Conservation (phyloP, 2,797 vertebrate species). For the Pipistrellus pipistrellus region DNA sequence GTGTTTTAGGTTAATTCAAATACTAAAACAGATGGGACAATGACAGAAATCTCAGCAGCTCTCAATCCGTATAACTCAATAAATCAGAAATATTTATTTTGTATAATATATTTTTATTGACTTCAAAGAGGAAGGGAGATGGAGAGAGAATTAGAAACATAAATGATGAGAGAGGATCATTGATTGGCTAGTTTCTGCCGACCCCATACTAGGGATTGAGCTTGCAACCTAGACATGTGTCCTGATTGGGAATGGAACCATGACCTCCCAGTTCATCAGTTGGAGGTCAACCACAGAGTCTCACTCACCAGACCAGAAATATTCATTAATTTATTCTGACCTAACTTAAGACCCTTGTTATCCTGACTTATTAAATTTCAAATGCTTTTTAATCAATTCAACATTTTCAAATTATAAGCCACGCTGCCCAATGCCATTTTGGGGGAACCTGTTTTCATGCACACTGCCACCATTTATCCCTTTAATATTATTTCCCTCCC, state of each 20-base stretch:
- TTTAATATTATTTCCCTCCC: background rate
- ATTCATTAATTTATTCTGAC: background rate
- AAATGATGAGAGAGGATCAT: no score
- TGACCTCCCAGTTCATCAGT: no score
- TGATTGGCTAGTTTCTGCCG: no score
- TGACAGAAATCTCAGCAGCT: background rate
- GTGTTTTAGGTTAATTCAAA: slow-evolving; percentile 4
- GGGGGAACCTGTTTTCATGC: background rate
- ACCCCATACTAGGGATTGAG: no score
- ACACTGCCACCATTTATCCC: background rate
- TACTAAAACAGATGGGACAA: background rate
- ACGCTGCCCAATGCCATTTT: accelerated
- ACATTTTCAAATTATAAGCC: background rate
- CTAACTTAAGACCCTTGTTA: background rate
- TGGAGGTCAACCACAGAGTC: no score
- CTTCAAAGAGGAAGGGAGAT: no score
- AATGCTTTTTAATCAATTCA: background rate
- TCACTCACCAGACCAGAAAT: no score
- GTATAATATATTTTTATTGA: no score
- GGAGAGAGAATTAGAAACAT: no score
- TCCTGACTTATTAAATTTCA: background rate
- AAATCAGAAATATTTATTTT: background rate
- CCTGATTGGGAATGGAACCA: no score
- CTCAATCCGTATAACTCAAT: background rate
- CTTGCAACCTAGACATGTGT: no score